phyloP scores from a whole-genome alignment of 2,113 vertebrate genomes.

The Nothoprocta pentlandii region DNA sequence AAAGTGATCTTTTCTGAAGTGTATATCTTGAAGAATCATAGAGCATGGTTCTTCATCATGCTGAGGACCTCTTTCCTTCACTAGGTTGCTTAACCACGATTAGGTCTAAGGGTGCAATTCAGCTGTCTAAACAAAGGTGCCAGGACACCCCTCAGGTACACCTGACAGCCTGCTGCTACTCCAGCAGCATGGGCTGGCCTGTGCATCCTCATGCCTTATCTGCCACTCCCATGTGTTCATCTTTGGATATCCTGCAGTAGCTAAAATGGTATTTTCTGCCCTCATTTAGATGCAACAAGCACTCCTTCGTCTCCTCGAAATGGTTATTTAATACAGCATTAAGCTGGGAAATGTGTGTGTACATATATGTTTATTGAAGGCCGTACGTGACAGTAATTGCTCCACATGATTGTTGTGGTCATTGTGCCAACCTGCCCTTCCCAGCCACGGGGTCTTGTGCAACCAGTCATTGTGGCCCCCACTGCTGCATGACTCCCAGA shows the following conservation, averaged over 20 bases:
- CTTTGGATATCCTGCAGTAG: neutral
- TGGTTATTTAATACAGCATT: neutral
- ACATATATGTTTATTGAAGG: neutral
- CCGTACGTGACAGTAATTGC: neutral
- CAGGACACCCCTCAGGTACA: neutral
- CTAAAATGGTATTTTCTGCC: neutral
- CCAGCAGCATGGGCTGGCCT: neutral
- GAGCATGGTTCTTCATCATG: accelerated
- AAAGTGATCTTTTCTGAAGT: neutral
- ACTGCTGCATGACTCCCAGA: neutral
- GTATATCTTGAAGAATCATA: neutral
- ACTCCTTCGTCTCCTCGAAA: neutral
- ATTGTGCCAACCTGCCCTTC: neutral
- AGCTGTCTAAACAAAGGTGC: neutral
- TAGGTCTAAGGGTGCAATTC: constrained; percentile 30
- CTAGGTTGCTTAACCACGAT: neutral
- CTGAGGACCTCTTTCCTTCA: neutral
- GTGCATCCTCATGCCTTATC: neutral
- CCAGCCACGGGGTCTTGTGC: accelerated
- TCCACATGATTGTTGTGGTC: too few relatives aligned
- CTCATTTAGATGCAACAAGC: neutral
- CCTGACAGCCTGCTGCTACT: neutral
- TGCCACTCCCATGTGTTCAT: neutral
- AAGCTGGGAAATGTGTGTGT: neutral
- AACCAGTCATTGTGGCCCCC: neutral